Evolutionary conservation across 1,140 invertebrate genomes (phyloP).

Genomic region (Campodea augens): DNA sequence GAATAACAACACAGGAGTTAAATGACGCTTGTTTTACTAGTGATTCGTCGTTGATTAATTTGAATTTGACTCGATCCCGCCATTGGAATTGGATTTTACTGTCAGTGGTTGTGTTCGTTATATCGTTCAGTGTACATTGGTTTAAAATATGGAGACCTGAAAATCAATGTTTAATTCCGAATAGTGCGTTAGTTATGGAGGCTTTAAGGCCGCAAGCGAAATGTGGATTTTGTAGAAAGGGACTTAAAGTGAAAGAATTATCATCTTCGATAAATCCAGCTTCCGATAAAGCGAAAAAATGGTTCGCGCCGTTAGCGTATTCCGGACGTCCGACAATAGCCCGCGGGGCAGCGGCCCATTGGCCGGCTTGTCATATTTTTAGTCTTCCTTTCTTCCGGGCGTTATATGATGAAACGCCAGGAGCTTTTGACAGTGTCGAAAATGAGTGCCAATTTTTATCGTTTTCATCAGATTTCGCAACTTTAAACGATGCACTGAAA

Average conservation of each 20-base stretch:
- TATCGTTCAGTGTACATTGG: too few species aligned
- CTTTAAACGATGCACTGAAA: constrained; percentile 6
- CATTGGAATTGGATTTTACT: too few species aligned
- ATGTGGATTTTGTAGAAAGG: neutral
- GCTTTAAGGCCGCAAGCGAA: neutral
- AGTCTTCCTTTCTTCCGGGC: neutral
- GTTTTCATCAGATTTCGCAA: constrained; percentile 4
- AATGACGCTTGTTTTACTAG: too few species aligned
- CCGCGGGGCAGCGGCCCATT: neutral
- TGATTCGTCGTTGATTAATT: too few species aligned
- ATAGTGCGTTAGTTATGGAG: neutral
- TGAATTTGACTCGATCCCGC: too few species aligned
- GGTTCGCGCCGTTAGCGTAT: neutral
- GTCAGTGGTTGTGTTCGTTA: too few species aligned
- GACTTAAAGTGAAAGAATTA: neutral
- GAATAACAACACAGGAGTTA: too few species aligned
- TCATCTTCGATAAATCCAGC: neutral
- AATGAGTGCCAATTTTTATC: constrained; percentile 9
- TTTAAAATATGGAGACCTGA: too few species aligned
- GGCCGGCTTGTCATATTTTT: neutral
- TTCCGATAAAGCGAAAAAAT: neutral
- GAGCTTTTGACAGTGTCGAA: constrained; percentile 8
- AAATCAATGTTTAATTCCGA: neutral
- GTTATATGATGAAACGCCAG: neutral
- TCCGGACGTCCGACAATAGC: neutral